A percentile compares a stretch with the other conserved stretches of the same genome.
phyloP scores from a whole-genome alignment of 2,797 vertebrate species.

The Hipposideros larvatus region DNA sequence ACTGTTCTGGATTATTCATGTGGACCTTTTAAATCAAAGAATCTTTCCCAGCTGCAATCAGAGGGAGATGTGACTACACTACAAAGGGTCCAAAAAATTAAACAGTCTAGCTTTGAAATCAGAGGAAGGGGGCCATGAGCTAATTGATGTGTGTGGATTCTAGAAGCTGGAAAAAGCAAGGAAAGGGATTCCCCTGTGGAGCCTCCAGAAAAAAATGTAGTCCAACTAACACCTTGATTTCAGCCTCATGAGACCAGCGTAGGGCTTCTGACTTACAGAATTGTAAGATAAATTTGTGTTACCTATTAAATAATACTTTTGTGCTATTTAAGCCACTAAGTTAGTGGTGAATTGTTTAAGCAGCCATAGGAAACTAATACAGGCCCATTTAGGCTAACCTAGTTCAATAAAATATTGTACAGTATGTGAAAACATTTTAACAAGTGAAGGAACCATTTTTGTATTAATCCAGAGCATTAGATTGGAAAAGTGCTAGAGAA shows the following conservation, averaged over 20 bases:
- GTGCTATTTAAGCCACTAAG: background rate
- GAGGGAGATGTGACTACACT: background rate
- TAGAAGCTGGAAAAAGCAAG: background rate
- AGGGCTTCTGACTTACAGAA: background rate
- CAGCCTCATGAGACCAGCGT: background rate
- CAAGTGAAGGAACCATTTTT: background rate
- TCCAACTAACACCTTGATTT: background rate
- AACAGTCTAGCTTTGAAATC: background rate
- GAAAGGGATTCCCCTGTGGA: background rate
- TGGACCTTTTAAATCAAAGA: background rate
- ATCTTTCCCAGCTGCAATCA: background rate
- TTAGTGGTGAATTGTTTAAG: background rate
- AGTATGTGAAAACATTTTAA: background rate
- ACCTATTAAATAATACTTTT: background rate
- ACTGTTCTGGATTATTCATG: background rate
- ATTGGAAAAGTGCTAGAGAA: no score
- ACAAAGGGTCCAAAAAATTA: background rate
- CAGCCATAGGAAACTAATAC: background rate
- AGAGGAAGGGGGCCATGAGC: background rate
- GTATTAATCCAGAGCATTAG: background rate
- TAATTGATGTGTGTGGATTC: background rate
- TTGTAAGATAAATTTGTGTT: background rate
- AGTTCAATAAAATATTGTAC: rapidly evolving
- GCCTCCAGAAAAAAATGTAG: background rate
- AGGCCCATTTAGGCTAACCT: background rate